phyloP scores from a whole-genome alignment of 2,888 invertebrate species.

The Drosophila formosana region DNA sequence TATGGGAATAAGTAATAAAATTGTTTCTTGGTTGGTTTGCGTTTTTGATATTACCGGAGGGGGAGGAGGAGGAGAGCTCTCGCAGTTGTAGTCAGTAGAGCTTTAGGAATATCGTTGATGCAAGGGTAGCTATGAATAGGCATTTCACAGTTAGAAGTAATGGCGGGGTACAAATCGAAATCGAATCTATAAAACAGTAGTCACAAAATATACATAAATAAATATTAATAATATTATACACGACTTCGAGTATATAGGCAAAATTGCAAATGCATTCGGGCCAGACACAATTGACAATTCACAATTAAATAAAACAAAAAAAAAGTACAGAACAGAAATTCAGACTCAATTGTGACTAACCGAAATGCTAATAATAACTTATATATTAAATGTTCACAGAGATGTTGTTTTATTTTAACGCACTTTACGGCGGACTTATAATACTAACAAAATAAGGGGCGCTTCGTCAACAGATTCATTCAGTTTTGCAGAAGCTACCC shows the following conservation, averaged over 20 bases:
- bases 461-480: conserved; percentile 6
- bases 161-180: conserved; percentile 73
- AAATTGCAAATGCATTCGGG: conserved; percentile 43
- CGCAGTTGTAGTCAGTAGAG: conserved; percentile 63
- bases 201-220: conserved; percentile 65
- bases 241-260: conserved; percentile 24
- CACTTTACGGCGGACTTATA: conserved; percentile 67
- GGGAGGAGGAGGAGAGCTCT: conserved; percentile 37
- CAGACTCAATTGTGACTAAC: conserved; percentile 46
- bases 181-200: conserved; percentile 76
- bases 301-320: conserved; percentile 12
- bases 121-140: conserved; percentile 68
- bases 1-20: conserved; percentile 1
- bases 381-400: conserved; percentile 66
- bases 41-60: conserved; percentile 60
- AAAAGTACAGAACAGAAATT: background rate
- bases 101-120: conserved; percentile 72
- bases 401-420: conserved; percentile 66
- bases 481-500: conserved; percentile 9
- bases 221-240: conserved; percentile 24
- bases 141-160: conserved; percentile 78
- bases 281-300: conserved; percentile 48
- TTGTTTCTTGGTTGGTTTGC: conserved; percentile 11
- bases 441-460: conserved; percentile 43
- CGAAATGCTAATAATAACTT: conserved; percentile 53